These are phyloP conservation scores for Rhynchopsitta pachyrhyncha DNA, from an alignment of 2,113 vertebrate genomes.

Conservation along the genomic window DNA sequence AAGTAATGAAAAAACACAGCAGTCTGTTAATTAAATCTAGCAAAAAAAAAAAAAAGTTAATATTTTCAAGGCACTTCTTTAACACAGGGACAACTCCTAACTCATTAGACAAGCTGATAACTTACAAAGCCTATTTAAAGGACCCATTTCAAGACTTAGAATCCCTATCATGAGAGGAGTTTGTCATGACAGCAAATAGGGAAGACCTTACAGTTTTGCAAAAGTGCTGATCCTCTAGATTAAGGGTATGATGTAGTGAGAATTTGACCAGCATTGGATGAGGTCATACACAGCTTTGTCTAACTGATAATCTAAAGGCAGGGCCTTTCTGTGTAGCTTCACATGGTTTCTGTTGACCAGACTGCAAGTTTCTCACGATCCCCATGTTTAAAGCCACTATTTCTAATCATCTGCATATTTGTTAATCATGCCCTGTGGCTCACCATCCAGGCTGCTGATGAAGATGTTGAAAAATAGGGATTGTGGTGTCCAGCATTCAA, in stretches of 20 bases:
- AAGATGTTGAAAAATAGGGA: neutral
- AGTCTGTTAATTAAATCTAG: neutral
- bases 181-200: neutral
- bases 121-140: neutral
- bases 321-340: neutral
- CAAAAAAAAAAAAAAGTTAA: neutral
- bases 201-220: neutral
- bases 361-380: rapidly evolving
- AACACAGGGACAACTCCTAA: neutral
- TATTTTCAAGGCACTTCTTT: neutral
- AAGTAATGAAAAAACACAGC: neutral
- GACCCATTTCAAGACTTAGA: neutral
- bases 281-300: neutral
- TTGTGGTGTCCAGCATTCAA: neutral
- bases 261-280: neutral
- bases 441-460: neutral
- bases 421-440: neutral
- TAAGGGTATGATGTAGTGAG: neutral
- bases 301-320: neutral
- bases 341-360: neutral
- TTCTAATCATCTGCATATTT: neutral
- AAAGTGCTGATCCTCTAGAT: neutral
- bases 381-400: neutral
- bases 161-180: neutral
- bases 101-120: neutral